Percentiles rank a stretch among this genome's conserved stretches.
These are phyloP conservation scores for Myopa testacea DNA, from an alignment of 2,888 invertebrate species.

Conservation along the genomic window DNA sequence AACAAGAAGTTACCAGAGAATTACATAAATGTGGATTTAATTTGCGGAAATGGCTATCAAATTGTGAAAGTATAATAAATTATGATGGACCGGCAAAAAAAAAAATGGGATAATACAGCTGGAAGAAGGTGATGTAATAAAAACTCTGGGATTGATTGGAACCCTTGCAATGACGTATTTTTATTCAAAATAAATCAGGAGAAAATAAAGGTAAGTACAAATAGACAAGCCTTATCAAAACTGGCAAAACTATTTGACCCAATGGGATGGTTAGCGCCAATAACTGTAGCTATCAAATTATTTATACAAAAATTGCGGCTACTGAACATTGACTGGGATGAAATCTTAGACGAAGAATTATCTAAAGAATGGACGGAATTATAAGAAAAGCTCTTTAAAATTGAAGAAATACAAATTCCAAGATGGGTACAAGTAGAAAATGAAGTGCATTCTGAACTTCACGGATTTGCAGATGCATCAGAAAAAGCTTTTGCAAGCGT, in stretches of 20 bases:
- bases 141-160: slow-evolving; percentile 22
- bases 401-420: too few relatives aligned
- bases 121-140: slow-evolving; percentile 13
- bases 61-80: slow-evolving; percentile 24
- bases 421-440: too few relatives aligned
- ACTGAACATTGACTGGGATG: slow-evolving; percentile 18
- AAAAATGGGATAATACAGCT: background rate
- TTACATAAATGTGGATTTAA: slow-evolving; percentile 38
- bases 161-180: slow-evolving; percentile 10
- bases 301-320: slow-evolving; percentile 33
- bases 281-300: slow-evolving; percentile 23
- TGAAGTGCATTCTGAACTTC: too few relatives aligned
- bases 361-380: too few relatives aligned
- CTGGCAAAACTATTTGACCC: slow-evolving; percentile 36
- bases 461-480: too few relatives aligned
- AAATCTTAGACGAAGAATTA: slow-evolving; percentile 9
- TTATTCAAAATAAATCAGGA: slow-evolving; percentile 18
- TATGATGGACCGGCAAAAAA: background rate
- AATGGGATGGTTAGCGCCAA: slow-evolving; percentile 33
- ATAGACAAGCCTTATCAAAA: slow-evolving; percentile 20
- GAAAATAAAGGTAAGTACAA: slow-evolving; percentile 6
- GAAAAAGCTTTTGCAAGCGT: too few relatives aligned
- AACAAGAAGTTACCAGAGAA: slow-evolving; percentile 25
- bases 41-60: slow-evolving; percentile 47
- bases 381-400: too few relatives aligned